Conservation (phyloP, 2,888 invertebrate genomes). For the Marronus borbonicus region DNA sequence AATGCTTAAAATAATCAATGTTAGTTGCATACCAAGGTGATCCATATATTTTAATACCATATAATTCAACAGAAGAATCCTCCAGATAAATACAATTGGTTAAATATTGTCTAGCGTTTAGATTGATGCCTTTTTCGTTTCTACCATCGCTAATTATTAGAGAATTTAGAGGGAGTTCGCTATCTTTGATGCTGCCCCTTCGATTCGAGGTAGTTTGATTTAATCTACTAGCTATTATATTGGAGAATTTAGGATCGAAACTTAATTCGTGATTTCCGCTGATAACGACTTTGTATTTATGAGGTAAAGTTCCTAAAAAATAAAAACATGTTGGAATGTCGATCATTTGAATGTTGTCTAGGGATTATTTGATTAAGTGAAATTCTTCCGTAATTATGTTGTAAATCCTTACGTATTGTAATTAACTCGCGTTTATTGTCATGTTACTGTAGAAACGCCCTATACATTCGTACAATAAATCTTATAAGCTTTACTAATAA, state of each 20-base stretch:
- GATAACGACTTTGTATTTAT: slow-evolving; percentile 86
- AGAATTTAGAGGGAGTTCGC: slow-evolving; percentile 78
- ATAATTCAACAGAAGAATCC: slow-evolving; percentile 78
- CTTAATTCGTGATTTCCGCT: slow-evolving; percentile 91
- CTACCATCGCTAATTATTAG: slow-evolving; percentile 63
- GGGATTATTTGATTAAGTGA: neutral
- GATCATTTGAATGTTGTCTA: neutral
- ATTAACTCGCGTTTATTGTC: too few relatives aligned
- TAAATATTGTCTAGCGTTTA: slow-evolving; percentile 77
- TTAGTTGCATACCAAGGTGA: slow-evolving; percentile 79
- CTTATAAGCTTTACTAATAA: too few relatives aligned
- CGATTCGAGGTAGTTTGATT: slow-evolving; percentile 69
- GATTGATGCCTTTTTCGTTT: slow-evolving; percentile 70
- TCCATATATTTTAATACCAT: slow-evolving; percentile 86
- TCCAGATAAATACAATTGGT: slow-evolving; percentile 86
- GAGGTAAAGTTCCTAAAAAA: slow-evolving; percentile 74
- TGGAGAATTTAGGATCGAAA: slow-evolving; percentile 81
- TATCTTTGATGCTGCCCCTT: slow-evolving; percentile 73
- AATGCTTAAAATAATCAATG: neutral
- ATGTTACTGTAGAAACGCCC: neutral
- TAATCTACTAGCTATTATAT: slow-evolving; percentile 71
- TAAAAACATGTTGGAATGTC: neutral
- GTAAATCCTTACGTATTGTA: too few relatives aligned
- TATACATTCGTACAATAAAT: too few relatives aligned
- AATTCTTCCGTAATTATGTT: neutral